Percentiles rank a stretch among this genome's conserved stretches.
Conservation (phyloP, 2,113 vertebrate species). For the Acrocephalus arundinaceus region DNA sequence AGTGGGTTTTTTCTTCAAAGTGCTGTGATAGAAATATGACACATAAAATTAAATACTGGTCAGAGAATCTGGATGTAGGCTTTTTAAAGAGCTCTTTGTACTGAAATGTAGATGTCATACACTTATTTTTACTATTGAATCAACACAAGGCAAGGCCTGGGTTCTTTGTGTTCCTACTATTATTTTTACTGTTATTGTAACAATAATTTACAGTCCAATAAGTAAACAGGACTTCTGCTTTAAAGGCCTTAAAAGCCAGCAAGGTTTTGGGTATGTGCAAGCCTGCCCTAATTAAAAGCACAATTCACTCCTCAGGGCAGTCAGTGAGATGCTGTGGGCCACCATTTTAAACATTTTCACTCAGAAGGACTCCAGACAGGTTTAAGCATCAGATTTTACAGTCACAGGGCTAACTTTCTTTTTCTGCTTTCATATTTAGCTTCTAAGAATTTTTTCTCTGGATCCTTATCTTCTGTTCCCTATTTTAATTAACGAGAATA, state of each 20-base stretch:
- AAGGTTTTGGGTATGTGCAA: neutral
- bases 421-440: neutral
- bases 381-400: neutral
- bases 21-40: neutral
- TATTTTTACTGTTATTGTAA: neutral
- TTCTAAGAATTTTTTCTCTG: neutral
- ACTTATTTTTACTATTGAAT: neutral
- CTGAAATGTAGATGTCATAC: neutral
- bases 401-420: neutral
- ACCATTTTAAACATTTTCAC: neutral
- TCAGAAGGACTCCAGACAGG: constrained; percentile 5
- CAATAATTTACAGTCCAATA: neutral
- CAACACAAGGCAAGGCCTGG: neutral
- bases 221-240: neutral
- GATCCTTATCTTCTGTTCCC: neutral
- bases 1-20: neutral
- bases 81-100: neutral
- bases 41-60: neutral
- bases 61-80: neutral
- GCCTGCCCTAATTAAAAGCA: neutral
- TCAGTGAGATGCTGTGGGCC: neutral
- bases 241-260: neutral
- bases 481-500: neutral
- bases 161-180: neutral
- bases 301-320: neutral